Evolutionary conservation across 2,113 vertebrate species (phyloP).

Genomic region (Pristiophorus japonicus): DNA sequence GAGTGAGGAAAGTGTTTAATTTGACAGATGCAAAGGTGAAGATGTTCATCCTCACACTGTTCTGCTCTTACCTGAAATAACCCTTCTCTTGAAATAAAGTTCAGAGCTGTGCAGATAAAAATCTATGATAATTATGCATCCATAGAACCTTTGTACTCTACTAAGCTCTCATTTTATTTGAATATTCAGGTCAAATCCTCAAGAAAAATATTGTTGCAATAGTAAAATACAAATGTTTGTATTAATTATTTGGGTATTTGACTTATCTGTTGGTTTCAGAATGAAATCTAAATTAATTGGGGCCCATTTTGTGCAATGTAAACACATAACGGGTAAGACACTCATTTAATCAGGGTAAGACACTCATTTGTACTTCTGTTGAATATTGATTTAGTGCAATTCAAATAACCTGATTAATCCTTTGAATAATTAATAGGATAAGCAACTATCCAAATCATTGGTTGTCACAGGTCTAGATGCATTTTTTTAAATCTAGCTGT

Average conservation of each 20-base stretch:
- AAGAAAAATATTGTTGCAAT: neutral
- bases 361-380: neutral
- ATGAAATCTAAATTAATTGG: slow-evolving; percentile 35
- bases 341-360: neutral
- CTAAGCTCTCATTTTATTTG: neutral
- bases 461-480: neutral
- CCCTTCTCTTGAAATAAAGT: neutral
- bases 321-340: neutral
- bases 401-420: slow-evolving; percentile 24
- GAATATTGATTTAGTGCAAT: slow-evolving; percentile 1
- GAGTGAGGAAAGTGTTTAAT: neutral
- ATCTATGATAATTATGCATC: neutral
- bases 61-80: neutral
- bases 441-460: neutral
- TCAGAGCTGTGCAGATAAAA: neutral
- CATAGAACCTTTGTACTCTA: neutral
- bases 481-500: neutral
- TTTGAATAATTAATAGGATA: neutral
- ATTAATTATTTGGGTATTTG: slow-evolving; percentile 10
- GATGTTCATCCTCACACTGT: neutral
- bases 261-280: slow-evolving; percentile 24
- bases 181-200: neutral
- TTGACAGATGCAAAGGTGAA: neutral
- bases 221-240: neutral
- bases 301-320: neutral